Evolutionary conservation across 2,888 invertebrate genomes (phyloP).

Genomic region (Nemurella pictetii): DNA sequence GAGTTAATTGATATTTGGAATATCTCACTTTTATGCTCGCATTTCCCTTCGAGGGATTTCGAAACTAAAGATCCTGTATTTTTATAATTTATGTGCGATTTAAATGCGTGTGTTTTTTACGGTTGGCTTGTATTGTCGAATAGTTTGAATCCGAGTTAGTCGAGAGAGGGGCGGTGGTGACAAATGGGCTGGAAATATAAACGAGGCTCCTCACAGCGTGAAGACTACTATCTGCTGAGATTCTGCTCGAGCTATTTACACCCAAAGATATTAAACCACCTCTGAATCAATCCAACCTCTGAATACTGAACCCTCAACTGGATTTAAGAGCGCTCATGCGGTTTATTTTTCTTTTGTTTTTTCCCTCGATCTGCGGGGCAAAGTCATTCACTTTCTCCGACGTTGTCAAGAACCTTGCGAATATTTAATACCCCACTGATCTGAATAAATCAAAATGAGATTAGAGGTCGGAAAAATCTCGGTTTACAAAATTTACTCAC

Average conservation of each 20-base stretch:
- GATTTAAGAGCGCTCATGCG: neutral
- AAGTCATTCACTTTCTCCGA: neutral
- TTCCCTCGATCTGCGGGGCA: too few relatives aligned
- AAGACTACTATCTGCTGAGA: neutral
- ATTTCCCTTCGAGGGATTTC: neutral
- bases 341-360: neutral
- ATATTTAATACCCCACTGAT: neutral
- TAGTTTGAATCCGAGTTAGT: conserved; percentile 23
- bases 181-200: conserved; percentile 39
- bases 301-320: neutral
- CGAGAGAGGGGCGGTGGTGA: conserved; percentile 17
- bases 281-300: neutral
- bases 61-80: neutral
- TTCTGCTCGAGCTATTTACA: neutral
- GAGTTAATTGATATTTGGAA: neutral
- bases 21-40: neutral
- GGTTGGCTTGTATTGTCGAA: conserved; percentile 21
- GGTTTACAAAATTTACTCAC: neutral
- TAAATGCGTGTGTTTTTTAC: conserved; percentile 5
- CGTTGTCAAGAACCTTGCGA: too few relatives aligned
- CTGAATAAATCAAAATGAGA: neutral
- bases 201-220: conserved; percentile 30
- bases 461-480: neutral
- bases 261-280: neutral
- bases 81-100: conserved; percentile 1